Percentiles rank a stretch among this genome's conserved stretches.
Conservation (phyloP, 2,797 vertebrate species). For the Myoxocephalus aenaeus region DNA sequence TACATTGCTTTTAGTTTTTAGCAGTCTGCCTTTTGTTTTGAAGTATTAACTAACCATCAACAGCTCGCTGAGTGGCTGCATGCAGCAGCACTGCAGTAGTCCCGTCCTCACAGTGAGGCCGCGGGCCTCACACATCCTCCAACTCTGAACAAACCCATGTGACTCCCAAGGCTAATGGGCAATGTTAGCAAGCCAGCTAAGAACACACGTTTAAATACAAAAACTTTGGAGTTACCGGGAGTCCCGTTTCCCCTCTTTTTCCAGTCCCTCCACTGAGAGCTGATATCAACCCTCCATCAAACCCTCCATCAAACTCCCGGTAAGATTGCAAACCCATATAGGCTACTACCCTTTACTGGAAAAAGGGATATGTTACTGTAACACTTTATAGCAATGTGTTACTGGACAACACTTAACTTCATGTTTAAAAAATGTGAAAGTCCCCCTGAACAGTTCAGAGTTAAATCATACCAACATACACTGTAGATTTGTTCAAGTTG, state of each 20-base stretch:
- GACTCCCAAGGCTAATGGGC: neutral
- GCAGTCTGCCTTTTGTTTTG: neutral
- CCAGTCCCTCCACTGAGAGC: neutral
- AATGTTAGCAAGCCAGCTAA: neutral
- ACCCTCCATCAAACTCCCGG: neutral
- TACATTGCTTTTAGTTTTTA: neutral
- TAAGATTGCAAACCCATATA: neutral
- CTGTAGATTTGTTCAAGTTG: neutral
- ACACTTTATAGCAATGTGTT: neutral
- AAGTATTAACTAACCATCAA: neutral
- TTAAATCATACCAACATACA: slow-evolving; percentile 1
- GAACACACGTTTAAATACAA: neutral
- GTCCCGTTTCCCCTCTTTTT: slow-evolving; percentile 5
- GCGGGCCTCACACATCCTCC: neutral
- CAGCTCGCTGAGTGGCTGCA: neutral
- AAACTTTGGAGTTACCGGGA: neutral
- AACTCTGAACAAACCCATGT: neutral
- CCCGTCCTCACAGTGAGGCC: neutral
- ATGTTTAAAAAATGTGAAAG: neutral
- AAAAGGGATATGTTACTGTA: neutral
- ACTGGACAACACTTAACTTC: neutral
- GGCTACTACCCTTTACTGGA: neutral
- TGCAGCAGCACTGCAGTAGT: neutral
- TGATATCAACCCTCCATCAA: neutral
- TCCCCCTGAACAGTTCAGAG: neutral